phyloP scores from a whole-genome alignment of 2,888 invertebrate genomes.

The Mycalesis mineus region DNA sequence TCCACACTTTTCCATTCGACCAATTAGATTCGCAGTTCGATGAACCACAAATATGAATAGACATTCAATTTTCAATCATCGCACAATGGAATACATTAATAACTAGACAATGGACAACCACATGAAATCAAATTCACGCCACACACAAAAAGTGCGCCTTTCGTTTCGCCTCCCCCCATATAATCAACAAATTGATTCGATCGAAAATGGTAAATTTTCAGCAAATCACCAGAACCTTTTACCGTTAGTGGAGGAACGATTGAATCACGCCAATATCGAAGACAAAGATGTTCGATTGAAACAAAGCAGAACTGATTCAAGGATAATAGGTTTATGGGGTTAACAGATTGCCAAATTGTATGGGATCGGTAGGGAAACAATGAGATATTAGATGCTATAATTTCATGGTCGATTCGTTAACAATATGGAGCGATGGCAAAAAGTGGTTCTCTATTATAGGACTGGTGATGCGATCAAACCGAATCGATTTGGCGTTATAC shows the following conservation, averaged over 20 bases:
- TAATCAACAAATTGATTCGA: slow-evolving; percentile 41
- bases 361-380: slow-evolving; percentile 62
- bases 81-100: slow-evolving; percentile 35
- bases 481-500: slow-evolving; percentile 69
- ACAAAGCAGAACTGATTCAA: slow-evolving; percentile 69
- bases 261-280: slow-evolving; percentile 54
- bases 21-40: slow-evolving; percentile 53
- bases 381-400: slow-evolving; percentile 55
- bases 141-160: slow-evolving; percentile 46
- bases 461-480: slow-evolving; percentile 62
- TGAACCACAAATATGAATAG: slow-evolving; percentile 37
- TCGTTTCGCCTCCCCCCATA: slow-evolving; percentile 45
- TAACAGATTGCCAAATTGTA: slow-evolving; percentile 52
- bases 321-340: slow-evolving; percentile 59
- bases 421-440: slow-evolving; percentile 60
- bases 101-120: slow-evolving; percentile 31
- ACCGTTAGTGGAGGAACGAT: slow-evolving; percentile 48
- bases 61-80: slow-evolving; percentile 43
- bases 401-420: slow-evolving; percentile 71
- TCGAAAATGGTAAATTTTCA: slow-evolving; percentile 57
- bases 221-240: slow-evolving; percentile 50
- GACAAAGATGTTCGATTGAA: slow-evolving; percentile 73
- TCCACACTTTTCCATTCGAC: slow-evolving; percentile 49
- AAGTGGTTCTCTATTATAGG: slow-evolving; percentile 69
- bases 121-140: slow-evolving; percentile 24